Evolutionary conservation across 2,888 invertebrate genomes (phyloP).

Genomic region (Heteropelma amictum): DNA sequence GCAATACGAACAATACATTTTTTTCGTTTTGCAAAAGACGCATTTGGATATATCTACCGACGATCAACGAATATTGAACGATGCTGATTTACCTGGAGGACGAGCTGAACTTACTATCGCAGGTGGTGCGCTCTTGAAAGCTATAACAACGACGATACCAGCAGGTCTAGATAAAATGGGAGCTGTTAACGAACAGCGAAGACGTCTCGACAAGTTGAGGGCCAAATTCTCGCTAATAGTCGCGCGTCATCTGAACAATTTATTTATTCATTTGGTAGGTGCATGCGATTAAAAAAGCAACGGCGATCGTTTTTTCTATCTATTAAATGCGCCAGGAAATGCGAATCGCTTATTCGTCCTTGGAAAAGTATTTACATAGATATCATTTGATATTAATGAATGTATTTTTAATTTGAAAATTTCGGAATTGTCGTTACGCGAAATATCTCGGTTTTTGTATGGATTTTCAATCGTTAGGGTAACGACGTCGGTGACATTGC

Average conservation of each 20-base stretch:
- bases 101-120: constrained; percentile 84
- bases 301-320: neutral
- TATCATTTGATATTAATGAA: neutral
- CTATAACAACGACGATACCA: constrained; percentile 80
- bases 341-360: neutral
- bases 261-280: constrained; percentile 92
- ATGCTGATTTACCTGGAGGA: constrained; percentile 85
- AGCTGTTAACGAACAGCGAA: constrained; percentile 90
- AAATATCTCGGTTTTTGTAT: constrained; percentile 21
- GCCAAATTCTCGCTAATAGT: constrained; percentile 90
- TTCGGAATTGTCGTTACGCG: constrained; percentile 29
- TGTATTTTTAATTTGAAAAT: neutral
- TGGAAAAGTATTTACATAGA: too few species aligned
- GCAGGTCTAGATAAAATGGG: constrained; percentile 79
- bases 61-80: constrained; percentile 84
- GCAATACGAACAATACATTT: neutral
- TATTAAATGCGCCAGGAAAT: too few species aligned
- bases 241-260: constrained; percentile 94
- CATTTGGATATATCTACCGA: constrained; percentile 85
- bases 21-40: constrained; percentile 76
- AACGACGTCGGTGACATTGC: constrained; percentile 85
- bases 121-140: constrained; percentile 86
- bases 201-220: constrained; percentile 87
- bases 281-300: neutral
- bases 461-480: constrained; percentile 75